Conservation (phyloP, 2,888 invertebrate species). For the Bugulina stolonifera region DNA sequence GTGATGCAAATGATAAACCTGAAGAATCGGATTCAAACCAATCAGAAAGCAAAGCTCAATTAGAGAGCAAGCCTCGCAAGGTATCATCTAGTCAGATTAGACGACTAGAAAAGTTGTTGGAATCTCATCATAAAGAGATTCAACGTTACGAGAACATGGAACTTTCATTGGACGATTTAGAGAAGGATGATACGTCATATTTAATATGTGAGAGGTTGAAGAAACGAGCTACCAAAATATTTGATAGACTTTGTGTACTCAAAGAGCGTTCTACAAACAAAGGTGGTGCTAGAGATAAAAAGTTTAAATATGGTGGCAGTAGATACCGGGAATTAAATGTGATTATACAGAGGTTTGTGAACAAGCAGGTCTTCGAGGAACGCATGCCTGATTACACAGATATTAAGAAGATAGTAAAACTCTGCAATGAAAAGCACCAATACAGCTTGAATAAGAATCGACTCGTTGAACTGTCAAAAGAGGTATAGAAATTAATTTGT, state of each 20-base stretch:
- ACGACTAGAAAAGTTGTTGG: not conserved
- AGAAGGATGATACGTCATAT: not conserved
- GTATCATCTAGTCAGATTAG: not conserved
- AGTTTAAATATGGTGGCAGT: conserved; percentile 20
- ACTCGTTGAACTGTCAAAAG: conserved; percentile 4
- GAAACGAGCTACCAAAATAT: conserved; percentile 1
- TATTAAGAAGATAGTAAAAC: conserved; percentile 9
- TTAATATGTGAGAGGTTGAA: conserved; percentile 2
- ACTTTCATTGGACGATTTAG: not conserved
- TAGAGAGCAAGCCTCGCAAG: not conserved
- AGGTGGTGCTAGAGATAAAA: conserved; percentile 18
- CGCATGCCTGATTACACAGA: conserved; percentile 18
- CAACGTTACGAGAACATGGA: not conserved
- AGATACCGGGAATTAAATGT: conserved; percentile 1
- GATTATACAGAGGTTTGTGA: conserved; percentile 1
- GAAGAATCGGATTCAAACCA: not conserved
- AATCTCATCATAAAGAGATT: conserved; percentile 15
- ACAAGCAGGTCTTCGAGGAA: conserved; percentile 17
- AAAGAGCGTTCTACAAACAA: not conserved
- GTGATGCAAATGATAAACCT: not conserved
- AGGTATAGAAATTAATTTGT: too few species aligned
- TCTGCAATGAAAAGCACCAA: conserved; percentile 12
- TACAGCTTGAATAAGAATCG: not conserved
- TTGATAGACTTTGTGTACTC: not conserved
- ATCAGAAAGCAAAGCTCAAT: not conserved